Percentiles rank a stretch among this genome's conserved stretches.
Conservation (phyloP, 2,113 vertebrate genomes). For the Gavialis gangeticus region DNA sequence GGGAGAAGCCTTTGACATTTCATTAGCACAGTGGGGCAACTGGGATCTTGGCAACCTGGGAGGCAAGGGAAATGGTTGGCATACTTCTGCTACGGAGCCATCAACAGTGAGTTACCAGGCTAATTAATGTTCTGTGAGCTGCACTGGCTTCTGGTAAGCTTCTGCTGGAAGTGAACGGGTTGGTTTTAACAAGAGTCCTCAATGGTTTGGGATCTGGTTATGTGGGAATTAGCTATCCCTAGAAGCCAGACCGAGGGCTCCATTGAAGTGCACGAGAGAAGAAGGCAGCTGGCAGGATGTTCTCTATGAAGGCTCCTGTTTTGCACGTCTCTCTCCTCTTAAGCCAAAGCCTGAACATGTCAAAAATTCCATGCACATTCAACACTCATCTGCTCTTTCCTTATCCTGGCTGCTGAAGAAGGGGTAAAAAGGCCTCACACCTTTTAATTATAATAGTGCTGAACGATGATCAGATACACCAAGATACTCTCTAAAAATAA, state of each 20-base stretch:
- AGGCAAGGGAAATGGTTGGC: not conserved
- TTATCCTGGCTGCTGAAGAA: slow-evolving; percentile 5
- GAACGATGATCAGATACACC: too few species aligned
- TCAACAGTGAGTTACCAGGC: not conserved
- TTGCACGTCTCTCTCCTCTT: slow-evolving; percentile 23
- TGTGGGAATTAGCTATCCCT: not conserved
- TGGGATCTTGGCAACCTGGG: not conserved
- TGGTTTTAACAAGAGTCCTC: not conserved
- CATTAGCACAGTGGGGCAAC: not conserved
- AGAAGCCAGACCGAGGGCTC: too few species aligned
- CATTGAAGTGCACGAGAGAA: not conserved
- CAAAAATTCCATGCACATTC: not conserved
- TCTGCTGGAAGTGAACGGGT: not conserved
- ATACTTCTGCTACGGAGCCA: not conserved
- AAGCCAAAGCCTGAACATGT: slow-evolving; percentile 42
- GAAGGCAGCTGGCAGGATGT: slow-evolving; percentile 52
- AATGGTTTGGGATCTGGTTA: not conserved
- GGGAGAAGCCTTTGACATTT: not conserved
- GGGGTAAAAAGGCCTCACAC: too few species aligned
- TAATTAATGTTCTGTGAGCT: not conserved
- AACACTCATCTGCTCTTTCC: not conserved
- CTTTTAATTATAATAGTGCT: too few species aligned
- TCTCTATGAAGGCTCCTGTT: slow-evolving; percentile 60
- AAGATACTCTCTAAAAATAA: not conserved
- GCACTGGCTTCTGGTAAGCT: not conserved